These are phyloP conservation scores for Chanos chanos DNA, from an alignment of 2,797 vertebrate species.

Conservation along the genomic window DNA sequence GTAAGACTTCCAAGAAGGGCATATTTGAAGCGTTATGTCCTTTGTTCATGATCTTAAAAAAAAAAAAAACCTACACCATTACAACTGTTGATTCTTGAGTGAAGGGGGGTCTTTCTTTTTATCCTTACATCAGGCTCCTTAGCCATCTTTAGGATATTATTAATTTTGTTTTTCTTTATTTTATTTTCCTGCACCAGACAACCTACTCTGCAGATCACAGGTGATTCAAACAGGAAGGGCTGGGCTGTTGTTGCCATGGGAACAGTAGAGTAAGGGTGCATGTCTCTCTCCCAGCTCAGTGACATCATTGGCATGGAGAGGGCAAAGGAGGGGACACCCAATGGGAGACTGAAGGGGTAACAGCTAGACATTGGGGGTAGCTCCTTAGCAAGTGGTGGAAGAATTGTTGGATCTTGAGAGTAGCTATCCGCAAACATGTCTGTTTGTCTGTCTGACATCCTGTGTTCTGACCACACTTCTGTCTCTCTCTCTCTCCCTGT, in stretches of 20 bases:
- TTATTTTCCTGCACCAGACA: conserved; percentile 31
- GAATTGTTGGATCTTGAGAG: not conserved
- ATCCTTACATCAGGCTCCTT: not conserved
- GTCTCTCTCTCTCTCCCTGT: conserved; percentile 42
- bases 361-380: not conserved
- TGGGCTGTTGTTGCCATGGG: conserved; percentile 29
- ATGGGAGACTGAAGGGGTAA: conserved; percentile 39
- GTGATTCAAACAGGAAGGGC: conserved; percentile 35
- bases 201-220: conserved; percentile 58
- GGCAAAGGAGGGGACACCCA: conserved; percentile 30
- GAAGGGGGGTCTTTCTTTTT: no score
- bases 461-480: conserved; percentile 45
- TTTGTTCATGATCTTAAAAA: no score
- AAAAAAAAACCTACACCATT: no score
- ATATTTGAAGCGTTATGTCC: no score
- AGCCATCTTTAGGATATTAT: not conserved
- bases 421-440: not conserved
- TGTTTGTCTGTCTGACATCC: conserved; percentile 34
- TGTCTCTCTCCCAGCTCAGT: conserved; percentile 38
- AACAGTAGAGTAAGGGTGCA: conserved; percentile 25
- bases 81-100: no score
- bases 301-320: conserved; percentile 28
- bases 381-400: conserved; percentile 14
- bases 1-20: no score
- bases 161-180: no score